These are phyloP conservation scores for Auanema freiburgensis DNA, from an alignment of 2,888 invertebrate genomes.

Conservation along the genomic window DNA sequence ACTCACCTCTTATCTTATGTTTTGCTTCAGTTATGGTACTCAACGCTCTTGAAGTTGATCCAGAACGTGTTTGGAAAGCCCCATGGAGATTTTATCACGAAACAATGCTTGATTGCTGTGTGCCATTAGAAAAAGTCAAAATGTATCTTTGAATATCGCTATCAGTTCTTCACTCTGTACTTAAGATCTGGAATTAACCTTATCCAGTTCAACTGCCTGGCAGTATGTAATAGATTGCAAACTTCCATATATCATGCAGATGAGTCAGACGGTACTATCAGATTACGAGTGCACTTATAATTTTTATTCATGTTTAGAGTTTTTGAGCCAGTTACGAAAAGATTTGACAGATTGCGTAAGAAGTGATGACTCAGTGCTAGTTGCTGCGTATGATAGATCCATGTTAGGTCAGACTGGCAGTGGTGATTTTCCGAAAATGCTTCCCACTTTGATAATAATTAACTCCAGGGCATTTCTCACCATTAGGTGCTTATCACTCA, in stretches of 20 bases:
- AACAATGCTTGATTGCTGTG: slow-evolving; percentile 67
- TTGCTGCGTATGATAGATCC: slow-evolving; percentile 64
- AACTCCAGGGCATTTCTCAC: slow-evolving; percentile 63
- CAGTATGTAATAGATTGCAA: slow-evolving; percentile 65
- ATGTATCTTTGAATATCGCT: slow-evolving; percentile 19
- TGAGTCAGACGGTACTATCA: slow-evolving; percentile 5
- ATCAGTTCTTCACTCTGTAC: not conserved
- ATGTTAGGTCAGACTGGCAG: slow-evolving; percentile 65
- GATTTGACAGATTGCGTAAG: slow-evolving; percentile 32
- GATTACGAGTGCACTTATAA: slow-evolving; percentile 6
- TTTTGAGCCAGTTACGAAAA: slow-evolving; percentile 23
- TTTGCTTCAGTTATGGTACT: slow-evolving; percentile 58
- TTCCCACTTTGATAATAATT: not conserved
- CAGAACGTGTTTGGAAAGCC: slow-evolving; percentile 64
- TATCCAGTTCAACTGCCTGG: slow-evolving; percentile 65
- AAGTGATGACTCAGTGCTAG: slow-evolving; percentile 58
- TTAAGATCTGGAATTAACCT: slow-evolving; percentile 63
- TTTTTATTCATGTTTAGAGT: not conserved
- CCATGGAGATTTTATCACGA: slow-evolving; percentile 68
- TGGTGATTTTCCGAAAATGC: slow-evolving; percentile 50
- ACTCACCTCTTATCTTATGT: not conserved
- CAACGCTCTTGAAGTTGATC: slow-evolving; percentile 66
- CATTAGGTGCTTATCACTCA: slow-evolving; percentile 66
- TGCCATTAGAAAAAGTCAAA: slow-evolving; percentile 60
- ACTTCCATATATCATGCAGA: slow-evolving; percentile 38